Conservation (phyloP, 2,797 vertebrate genomes). For the Pseudotriccus pelzelni region DNA sequence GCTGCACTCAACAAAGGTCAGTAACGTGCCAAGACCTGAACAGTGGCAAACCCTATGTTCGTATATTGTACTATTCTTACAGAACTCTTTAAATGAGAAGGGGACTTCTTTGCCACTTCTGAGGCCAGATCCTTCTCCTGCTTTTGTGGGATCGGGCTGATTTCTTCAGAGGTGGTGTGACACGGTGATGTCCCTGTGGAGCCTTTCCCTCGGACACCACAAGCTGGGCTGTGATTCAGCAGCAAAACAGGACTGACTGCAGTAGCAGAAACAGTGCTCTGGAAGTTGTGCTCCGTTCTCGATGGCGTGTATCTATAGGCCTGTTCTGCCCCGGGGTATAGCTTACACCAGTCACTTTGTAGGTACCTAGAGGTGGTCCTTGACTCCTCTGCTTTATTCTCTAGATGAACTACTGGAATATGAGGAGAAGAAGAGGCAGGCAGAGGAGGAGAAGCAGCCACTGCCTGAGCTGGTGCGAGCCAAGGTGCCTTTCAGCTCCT, state of each 20-base stretch:
- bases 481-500: conserved; percentile 93
- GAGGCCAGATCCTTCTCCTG: not conserved
- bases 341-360: not conserved
- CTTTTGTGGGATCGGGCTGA: not conserved
- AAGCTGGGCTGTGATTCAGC: not conserved
- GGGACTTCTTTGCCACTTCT: not conserved
- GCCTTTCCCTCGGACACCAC: not conserved
- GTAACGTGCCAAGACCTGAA: not conserved
- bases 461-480: conserved; percentile 88
- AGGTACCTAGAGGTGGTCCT: not conserved
- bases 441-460: conserved; percentile 85
- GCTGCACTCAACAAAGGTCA: conserved; percentile 92
- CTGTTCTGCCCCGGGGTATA: not conserved
- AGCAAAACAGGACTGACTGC: not conserved
- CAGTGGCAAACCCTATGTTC: not conserved
- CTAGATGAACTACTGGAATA: conserved; percentile 92
- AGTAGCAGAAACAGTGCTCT: not conserved
- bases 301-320: not conserved
- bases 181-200: not conserved
- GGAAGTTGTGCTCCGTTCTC: not conserved
- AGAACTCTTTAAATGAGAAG: not conserved
- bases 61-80: not conserved
- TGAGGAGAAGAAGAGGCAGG: conserved; percentile 90
- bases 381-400: conserved; percentile 4
- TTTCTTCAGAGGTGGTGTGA: not conserved